Evolutionary conservation across 2,797 vertebrate species (phyloP), one percentile per base, ranked within the genome.

Genomic region (Neostethus bicornis): DNA sequence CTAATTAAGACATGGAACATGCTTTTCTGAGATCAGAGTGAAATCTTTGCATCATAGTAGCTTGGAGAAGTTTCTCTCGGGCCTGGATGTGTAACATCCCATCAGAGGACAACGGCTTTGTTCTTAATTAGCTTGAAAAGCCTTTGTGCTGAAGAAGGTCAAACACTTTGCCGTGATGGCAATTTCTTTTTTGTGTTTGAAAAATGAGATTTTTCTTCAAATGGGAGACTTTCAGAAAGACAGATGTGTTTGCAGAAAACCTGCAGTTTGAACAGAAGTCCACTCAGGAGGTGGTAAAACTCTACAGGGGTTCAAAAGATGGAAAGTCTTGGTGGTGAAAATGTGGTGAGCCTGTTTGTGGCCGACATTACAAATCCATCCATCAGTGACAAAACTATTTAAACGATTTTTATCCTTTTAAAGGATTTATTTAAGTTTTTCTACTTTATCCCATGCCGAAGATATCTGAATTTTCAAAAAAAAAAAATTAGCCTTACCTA

Each of bases 41-140:
- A 85, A 84, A 83, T 77, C 61, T 58, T 83, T 85, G 82, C 79
- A 75, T 83, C 81, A 83, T 65, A 25, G 60, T 69, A 75, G 74
- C 66, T 78, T 60, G 65, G 51, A 59, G 79, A 60, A 49, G 47
- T 57, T 66, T 69, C 73, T 75, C 51, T 45, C 44, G 71, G 75
- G 61, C 4, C 50, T 51, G 42, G 58, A 58, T 55, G 43, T 45
- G 51, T 42, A 48, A 20, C 44, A 28, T 60, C 56, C 63, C 48
- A 60, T 72, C 61, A 76, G 47, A 46, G 52, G 51, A 77, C 46
- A 50, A 66, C 49, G 39, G 29, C 59, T 73, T 63, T 29, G 61
- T 63, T 74, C 50, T 46, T 84, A 87, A 87, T 85, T 73, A 83
- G 67, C 66, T 21, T 24, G 42, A 67, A 29, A 60, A 63, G 65